Conservation (phyloP, 2,888 invertebrate genomes). For the Parnassius smintheus region DNA sequence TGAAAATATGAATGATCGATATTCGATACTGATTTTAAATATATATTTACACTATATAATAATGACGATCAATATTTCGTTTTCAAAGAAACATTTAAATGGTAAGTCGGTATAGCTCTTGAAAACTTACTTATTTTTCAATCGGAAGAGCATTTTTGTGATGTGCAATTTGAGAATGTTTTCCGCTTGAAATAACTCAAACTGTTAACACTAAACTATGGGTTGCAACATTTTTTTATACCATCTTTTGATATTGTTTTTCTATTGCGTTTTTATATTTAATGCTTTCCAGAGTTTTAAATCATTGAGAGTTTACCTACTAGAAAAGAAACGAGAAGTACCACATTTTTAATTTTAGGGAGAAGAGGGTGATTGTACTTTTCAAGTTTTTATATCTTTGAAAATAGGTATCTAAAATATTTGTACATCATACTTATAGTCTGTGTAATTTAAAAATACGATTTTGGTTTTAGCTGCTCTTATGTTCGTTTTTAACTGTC, state of each 20-base stretch:
- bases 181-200: conserved; percentile 72
- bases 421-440: no score
- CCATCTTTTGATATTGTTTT: conserved; percentile 52
- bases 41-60: conserved; percentile 13
- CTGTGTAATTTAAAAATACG: no score
- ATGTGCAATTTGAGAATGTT: conserved; percentile 77
- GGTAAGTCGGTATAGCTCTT: conserved; percentile 24
- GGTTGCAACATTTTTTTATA: conserved; percentile 60
- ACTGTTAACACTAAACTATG: conserved; percentile 59
- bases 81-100: conserved; percentile 7
- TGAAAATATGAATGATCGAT: conserved; percentile 55
- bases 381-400: no score
- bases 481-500: no score
- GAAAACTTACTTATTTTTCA: conserved; percentile 39
- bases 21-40: conserved; percentile 49
- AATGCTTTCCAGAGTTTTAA: conserved; percentile 1
- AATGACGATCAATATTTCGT: conserved; percentile 1
- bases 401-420: no score
- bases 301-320: conserved; percentile 20
- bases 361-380: not conserved
- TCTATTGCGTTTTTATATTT: conserved; percentile 49
- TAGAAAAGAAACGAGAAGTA: conserved; percentile 12
- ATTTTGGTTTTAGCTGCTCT: no score
- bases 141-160: conserved; percentile 63
- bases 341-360: conserved; percentile 25